phyloP scores from a whole-genome alignment of 2,797 vertebrate species.

The Neosalanx taihuensis region DNA sequence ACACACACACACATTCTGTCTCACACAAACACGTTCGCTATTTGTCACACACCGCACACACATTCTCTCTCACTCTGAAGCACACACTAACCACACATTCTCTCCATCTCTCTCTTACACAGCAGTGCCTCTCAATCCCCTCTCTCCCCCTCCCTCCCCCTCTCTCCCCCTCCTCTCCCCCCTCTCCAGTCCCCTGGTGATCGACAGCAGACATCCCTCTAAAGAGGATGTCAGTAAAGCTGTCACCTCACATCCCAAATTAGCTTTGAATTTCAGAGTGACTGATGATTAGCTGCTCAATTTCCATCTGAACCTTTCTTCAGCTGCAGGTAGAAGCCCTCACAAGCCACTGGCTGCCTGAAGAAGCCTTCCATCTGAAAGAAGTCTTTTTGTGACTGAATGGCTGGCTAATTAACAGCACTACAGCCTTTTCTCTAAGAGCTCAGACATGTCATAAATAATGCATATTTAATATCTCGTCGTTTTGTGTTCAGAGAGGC shows the following conservation, averaged over 20 bases:
- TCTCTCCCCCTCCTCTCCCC: constrained; percentile 29
- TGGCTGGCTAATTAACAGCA: constrained; percentile 84
- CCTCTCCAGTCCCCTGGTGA: constrained; percentile 58
- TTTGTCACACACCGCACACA: constrained; percentile 11
- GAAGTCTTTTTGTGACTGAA: constrained; percentile 78
- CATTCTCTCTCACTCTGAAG: too few relatives aligned
- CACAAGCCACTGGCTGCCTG: constrained; percentile 60
- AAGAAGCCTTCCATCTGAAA: constrained; percentile 77
- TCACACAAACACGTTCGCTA: constrained; percentile 3
- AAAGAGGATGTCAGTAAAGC: constrained; percentile 75
- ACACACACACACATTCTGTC: neutral
- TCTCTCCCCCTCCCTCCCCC: constrained; percentile 2
- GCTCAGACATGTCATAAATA: constrained; percentile 82
- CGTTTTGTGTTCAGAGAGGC: constrained; percentile 83
- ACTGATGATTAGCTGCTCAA: constrained; percentile 75
- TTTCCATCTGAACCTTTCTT: constrained; percentile 73
- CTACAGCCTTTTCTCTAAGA: constrained; percentile 75
- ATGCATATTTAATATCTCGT: constrained; percentile 86
- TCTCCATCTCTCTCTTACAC: too few relatives aligned
- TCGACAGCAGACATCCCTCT: constrained; percentile 68
- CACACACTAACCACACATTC: too few relatives aligned
- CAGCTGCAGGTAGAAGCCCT: constrained; percentile 66
- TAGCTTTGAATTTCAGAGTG: constrained; percentile 74
- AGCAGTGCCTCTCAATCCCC: constrained; percentile 38
- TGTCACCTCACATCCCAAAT: constrained; percentile 70